phyloP scores from a whole-genome alignment of 1,140 invertebrate genomes.

The Mycetomoellerius zeteki region DNA sequence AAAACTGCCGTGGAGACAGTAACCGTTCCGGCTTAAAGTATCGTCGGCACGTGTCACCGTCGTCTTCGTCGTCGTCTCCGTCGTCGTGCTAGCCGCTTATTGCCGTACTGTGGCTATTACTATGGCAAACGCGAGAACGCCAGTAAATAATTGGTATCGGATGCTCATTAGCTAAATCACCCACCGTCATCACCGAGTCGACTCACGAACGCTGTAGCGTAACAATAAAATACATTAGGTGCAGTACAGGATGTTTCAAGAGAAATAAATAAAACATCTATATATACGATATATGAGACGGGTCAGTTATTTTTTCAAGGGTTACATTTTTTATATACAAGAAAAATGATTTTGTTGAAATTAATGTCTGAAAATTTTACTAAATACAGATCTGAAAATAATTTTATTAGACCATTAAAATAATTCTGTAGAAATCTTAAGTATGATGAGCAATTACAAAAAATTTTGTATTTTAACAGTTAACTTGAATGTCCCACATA shows the following conservation, averaged over 20 bases:
- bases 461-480: too few relatives aligned
- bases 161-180: slow-evolving; percentile 80
- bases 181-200: slow-evolving; percentile 48
- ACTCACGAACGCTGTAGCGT: slow-evolving; percentile 42
- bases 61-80: slow-evolving; percentile 64
- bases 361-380: too few relatives aligned
- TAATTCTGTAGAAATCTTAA: too few relatives aligned
- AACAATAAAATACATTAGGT: slow-evolving; percentile 46
- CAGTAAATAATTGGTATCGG: slow-evolving; percentile 80
- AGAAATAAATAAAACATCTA: slow-evolving; percentile 20
- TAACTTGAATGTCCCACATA: too few relatives aligned
- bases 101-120: slow-evolving; percentile 51
- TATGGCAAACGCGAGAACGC: slow-evolving; percentile 67
- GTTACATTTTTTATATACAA: background rate
- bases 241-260: slow-evolving; percentile 12
- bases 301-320: background rate
- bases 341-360: too few relatives aligned
- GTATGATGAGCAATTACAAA: too few relatives aligned
- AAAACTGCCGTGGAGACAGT: slow-evolving; percentile 85
- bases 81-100: slow-evolving; percentile 20
- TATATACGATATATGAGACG: background rate
- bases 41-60: slow-evolving; percentile 84
- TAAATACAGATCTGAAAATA: too few relatives aligned
- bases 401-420: too few relatives aligned
- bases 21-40: slow-evolving; percentile 84